Base-by-base conservation (phyloP, 2,888 invertebrate genomes). In the Apomyelois bistriatella region DNA sequence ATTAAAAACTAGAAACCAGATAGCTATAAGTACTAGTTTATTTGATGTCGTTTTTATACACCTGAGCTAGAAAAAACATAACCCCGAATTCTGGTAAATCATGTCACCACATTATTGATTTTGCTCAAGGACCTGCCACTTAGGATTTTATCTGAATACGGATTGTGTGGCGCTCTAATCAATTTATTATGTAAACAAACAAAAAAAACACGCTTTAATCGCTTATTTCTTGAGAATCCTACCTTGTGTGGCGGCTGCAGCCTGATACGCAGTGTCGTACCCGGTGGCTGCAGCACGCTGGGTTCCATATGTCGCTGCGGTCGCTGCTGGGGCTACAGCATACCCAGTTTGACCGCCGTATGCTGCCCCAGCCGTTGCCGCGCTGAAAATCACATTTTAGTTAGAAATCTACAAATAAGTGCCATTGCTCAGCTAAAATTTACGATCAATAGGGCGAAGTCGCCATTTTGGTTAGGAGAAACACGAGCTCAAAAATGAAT, bases 331-430 rank as follows among this genome's bases (percentile, higher is more conserved):
- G 55, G 95, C 94, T 87, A 95, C 95, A 62, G 95, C 96, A 90
- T 96, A 96, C 62, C 96, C 95, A 51, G 96, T 93, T 79, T 96
- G 96, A 17, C 95, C 94, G 28, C 96, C 94, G 85, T 97, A 97
- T 28, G 96, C 95, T 50, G 96, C 95, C 60, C 95, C 95, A 61
- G 95, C 94, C 52, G 95, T 94, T 54, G 95, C 94, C 72, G 92
- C 92, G 62, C 93, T 93, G 85, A 79, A 82, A 79, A 53, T 66
- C 59, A 62, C 53, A 52, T 62, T 58, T 9, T 10, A 7, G 9
- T 43, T 6, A 43, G 8, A 36, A 58, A 53, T 58, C 54, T 52
- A 59, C 57, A 55, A 61, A 58, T 56, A 58, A 62, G 55, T 46
- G 48, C 56, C 56, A 53, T 57, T 60, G 61, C 50, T 55, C 60